Evolutionary conservation across 2,113 vertebrate species (phyloP).

Genomic region (Piaya cayana): DNA sequence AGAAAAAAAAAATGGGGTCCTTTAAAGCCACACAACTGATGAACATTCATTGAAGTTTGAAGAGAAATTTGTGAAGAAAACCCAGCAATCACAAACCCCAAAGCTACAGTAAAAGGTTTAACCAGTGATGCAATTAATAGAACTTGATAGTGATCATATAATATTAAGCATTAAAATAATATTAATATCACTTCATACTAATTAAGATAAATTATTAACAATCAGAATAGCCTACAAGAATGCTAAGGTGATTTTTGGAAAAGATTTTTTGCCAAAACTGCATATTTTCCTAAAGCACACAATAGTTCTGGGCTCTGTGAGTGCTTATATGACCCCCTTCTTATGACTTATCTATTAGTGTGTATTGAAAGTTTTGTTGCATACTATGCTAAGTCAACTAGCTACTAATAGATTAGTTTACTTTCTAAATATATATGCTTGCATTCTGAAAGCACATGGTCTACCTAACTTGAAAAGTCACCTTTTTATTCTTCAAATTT

Average conservation of each 20-base stretch:
- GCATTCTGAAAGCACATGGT: not conserved
- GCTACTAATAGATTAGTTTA: not conserved
- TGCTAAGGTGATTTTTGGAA: not conserved
- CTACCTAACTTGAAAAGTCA: not conserved
- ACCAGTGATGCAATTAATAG: not conserved
- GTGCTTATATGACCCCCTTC: rapidly evolving
- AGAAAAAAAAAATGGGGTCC: not conserved
- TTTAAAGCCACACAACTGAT: not conserved
- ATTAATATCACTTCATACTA: not conserved
- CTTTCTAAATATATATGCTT: not conserved
- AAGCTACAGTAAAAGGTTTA: not conserved
- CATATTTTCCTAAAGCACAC: not conserved
- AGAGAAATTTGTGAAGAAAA: not conserved
- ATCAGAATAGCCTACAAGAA: not conserved
- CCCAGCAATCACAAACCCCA: rapidly evolving
- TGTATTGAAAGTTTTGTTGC: not conserved
- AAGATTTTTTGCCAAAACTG: not conserved
- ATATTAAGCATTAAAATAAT: not conserved
- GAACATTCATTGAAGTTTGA: not conserved
- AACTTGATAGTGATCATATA: not conserved
- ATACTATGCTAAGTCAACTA: not conserved
- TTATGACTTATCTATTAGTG: not conserved
- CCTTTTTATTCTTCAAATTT: not conserved
- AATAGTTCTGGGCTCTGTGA: not conserved
- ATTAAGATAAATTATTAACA: not conserved